phyloP scores from a whole-genome alignment of 2,113 vertebrate species.

The Xenopus borealis region DNA sequence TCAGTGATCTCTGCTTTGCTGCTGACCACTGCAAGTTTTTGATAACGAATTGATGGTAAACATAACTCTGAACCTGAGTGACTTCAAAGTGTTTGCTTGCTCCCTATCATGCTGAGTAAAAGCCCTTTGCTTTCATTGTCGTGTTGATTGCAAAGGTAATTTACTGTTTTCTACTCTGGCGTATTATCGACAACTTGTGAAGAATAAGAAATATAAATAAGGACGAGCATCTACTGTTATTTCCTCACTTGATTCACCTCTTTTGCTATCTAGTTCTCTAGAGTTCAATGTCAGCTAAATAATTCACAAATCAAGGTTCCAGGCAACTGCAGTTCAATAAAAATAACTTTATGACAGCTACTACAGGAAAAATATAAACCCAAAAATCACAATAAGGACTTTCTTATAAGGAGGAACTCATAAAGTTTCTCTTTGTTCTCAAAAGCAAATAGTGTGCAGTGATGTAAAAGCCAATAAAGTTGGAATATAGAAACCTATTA shows the following conservation, averaged over 20 bases:
- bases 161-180: background rate
- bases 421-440: too few species aligned
- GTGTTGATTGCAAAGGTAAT: background rate
- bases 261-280: background rate
- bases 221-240: background rate
- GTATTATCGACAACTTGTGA: slow-evolving; percentile 1
- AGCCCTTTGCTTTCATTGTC: background rate
- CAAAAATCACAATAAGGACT: too few species aligned
- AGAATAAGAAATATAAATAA: slow-evolving; percentile 1
- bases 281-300: background rate
- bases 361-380: too few species aligned
- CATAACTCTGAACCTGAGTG: slow-evolving; percentile 13
- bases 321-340: too few species aligned
- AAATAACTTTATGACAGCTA: too few species aligned
- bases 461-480: too few species aligned
- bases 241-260: background rate
- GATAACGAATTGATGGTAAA: slow-evolving; percentile 34
- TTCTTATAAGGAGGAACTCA: too few species aligned
- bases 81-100: slow-evolving; percentile 14
- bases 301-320: background rate
- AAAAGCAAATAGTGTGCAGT: too few species aligned
- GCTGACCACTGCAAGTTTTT: slow-evolving; percentile 38
- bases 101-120: background rate
- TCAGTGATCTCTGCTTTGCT: slow-evolving; percentile 27
- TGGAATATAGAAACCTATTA: too few species aligned